Evolutionary conservation across 2,797 vertebrate species (phyloP).

Genomic region (Myotis daubentonii): DNA sequence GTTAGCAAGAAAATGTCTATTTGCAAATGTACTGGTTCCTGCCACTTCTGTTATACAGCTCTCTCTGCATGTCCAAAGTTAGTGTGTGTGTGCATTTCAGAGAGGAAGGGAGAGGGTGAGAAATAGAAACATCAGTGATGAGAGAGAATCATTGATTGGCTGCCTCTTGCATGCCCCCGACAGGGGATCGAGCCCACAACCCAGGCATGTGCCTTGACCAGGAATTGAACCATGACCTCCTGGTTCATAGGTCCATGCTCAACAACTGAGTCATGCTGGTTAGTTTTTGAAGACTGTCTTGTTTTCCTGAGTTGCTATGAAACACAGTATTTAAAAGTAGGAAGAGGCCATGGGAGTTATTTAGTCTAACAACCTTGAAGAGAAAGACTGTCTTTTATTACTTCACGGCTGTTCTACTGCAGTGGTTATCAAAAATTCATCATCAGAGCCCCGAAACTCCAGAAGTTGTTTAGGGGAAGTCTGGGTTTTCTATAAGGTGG

Average conservation of each 20-base stretch:
- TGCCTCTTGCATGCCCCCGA: too few species aligned
- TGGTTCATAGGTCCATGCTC: too few species aligned
- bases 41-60: background rate
- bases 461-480: background rate
- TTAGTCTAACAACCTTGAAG: background rate
- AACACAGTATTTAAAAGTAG: background rate
- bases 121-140: too few species aligned
- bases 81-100: too few species aligned
- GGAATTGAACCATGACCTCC: too few species aligned
- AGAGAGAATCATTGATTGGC: too few species aligned
- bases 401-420: background rate
- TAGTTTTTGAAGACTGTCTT: background rate
- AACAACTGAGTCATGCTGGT: too few species aligned
- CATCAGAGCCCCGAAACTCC: background rate
- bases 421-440: background rate
- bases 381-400: background rate
- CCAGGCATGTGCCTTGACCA: too few species aligned
- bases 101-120: too few species aligned
- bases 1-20: background rate
- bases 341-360: background rate
- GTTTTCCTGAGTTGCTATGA: background rate
- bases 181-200: too few species aligned
- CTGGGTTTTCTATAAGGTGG: background rate
- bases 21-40: background rate
- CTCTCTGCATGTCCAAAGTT: background rate